These are phyloP conservation scores for Parasteatoda tepidariorum DNA, from an alignment of 1,140 invertebrate genomes.

Conservation along the genomic window DNA sequence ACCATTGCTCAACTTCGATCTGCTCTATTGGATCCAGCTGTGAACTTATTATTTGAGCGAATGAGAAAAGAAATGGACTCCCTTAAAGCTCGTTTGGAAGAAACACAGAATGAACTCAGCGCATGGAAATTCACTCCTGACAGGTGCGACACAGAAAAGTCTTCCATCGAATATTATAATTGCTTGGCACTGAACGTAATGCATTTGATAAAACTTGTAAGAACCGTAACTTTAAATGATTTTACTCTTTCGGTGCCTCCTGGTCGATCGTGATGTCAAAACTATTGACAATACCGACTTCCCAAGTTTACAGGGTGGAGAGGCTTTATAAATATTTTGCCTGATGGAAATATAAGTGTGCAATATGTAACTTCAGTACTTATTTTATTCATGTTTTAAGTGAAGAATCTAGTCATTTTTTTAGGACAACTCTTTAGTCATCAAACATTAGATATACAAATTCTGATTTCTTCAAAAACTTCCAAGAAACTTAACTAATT, in stretches of 20 bases:
- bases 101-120: slow-evolving; percentile 96
- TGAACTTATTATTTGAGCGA: slow-evolving; percentile 92
- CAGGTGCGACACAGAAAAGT: slow-evolving; percentile 73
- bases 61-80: slow-evolving; percentile 91
- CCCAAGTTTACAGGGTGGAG: neutral
- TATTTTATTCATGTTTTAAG: no score
- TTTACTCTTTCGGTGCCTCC: slow-evolving; percentile 21
- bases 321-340: neutral
- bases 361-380: no score
- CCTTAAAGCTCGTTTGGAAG: slow-evolving; percentile 90
- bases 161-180: slow-evolving; percentile 35
- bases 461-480: no score
- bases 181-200: slow-evolving; percentile 39
- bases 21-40: slow-evolving; percentile 91
- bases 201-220: slow-evolving; percentile 49
- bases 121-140: slow-evolving; percentile 99
- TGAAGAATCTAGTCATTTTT: no score
- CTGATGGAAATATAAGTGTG: neutral
- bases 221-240: slow-evolving; percentile 32
- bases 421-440: no score
- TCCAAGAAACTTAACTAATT: no score
- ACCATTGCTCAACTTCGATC: slow-evolving; percentile 81
- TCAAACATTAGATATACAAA: no score
- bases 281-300: slow-evolving; percentile 10
- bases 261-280: slow-evolving; percentile 15